These are phyloP conservation scores for Cercopithecus mona DNA, from an alignment of 2,113 vertebrate species.

Conservation along the genomic window DNA sequence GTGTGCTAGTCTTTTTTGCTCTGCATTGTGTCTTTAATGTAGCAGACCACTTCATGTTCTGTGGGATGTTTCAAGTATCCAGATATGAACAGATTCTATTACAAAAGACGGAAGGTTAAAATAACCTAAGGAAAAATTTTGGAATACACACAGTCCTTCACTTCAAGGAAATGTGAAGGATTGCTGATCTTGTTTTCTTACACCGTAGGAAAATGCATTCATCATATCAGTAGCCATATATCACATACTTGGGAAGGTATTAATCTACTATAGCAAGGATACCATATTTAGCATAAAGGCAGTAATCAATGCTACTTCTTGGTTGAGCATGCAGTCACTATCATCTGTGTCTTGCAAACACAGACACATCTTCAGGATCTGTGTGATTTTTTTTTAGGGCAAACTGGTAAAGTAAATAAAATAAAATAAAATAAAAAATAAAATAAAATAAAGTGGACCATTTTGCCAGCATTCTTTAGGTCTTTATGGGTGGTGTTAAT, in stretches of 20 bases:
- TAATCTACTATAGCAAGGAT: background rate
- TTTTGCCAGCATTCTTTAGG: background rate
- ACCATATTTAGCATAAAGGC: too few relatives aligned
- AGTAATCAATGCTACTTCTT: background rate
- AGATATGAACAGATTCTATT: background rate
- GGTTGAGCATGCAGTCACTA: background rate
- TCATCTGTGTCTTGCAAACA: too few relatives aligned
- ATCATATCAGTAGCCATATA: background rate
- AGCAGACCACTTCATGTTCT: background rate
- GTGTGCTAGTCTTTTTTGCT: background rate
- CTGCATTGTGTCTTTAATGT: background rate
- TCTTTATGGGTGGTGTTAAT: background rate
- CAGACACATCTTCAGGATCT: too few relatives aligned
- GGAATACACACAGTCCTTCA: background rate
- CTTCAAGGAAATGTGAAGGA: background rate
- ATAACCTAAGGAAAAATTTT: background rate
- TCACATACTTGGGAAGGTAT: background rate
- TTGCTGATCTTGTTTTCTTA: background rate
- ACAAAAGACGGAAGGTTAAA: background rate
- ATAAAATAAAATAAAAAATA: background rate
- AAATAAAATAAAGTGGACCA: background rate
- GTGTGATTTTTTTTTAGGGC: background rate
- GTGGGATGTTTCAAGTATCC: background rate
- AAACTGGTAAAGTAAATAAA: background rate
- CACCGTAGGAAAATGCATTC: background rate